Percentiles rank a stretch among this genome's conserved stretches.
Evolutionary conservation across 2,113 vertebrate genomes (phyloP).

Genomic region (Cygnus buccinator): DNA sequence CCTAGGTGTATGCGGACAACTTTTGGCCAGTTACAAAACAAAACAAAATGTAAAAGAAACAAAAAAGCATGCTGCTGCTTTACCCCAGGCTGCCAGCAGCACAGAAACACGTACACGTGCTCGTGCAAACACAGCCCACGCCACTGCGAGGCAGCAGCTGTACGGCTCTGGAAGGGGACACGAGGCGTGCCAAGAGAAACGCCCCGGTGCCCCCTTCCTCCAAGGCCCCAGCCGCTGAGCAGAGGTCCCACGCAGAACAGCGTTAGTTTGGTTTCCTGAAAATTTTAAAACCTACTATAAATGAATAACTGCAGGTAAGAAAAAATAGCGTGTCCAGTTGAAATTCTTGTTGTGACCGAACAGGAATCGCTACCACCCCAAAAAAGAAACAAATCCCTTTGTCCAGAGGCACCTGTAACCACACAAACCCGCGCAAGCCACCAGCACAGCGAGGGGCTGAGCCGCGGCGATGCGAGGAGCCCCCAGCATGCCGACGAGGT

Average conservation of each 20-base stretch:
- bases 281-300: neutral
- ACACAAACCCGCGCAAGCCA: too few relatives aligned
- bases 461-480: too few relatives aligned
- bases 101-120: neutral
- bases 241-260: neutral
- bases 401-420: too few relatives aligned
- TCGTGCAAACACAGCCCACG: neutral
- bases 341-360: neutral
- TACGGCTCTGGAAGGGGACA: neutral
- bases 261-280: neutral
- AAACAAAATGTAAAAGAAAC: neutral
- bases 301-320: rapidly evolving
- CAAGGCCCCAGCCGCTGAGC: rapidly evolving
- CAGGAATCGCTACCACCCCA: rapidly evolving
- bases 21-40: neutral
- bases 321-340: neutral
- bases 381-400: too few relatives aligned
- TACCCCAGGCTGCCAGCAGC: slow-evolving; percentile 1
- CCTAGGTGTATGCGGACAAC: neutral
- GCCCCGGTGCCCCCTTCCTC: rapidly evolving
- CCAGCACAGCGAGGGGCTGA: too few relatives aligned
- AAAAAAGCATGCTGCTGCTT: neutral
- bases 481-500: neutral
- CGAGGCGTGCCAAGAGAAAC: rapidly evolving
- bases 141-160: rapidly evolving